Conservation (phyloP, 2,888 invertebrate species). For the Sinotaia quadrata region DNA sequence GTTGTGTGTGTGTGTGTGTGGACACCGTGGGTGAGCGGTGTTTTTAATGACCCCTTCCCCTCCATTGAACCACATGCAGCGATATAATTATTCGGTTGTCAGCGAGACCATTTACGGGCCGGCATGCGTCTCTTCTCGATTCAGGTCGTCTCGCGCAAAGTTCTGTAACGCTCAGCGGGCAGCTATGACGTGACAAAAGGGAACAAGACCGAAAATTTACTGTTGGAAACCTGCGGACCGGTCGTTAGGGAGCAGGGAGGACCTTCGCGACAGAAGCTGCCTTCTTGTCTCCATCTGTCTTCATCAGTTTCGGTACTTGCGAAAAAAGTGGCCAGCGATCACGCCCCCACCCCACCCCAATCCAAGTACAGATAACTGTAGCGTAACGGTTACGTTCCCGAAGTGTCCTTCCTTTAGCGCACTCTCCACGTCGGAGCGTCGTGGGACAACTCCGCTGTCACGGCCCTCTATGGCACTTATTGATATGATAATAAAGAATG, state of each 20-base stretch:
- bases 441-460: background rate
- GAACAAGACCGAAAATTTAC: slow-evolving; percentile 8
- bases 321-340: slow-evolving; percentile 9
- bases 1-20: too few relatives aligned
- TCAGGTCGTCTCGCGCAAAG: background rate
- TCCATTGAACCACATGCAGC: too few relatives aligned
- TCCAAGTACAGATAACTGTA: background rate
- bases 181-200: slow-evolving; percentile 5
- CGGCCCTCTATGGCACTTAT: background rate
- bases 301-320: background rate
- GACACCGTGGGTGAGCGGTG: too few relatives aligned
- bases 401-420: background rate
- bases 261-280: background rate
- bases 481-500: slow-evolving; percentile 23
- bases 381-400: background rate
- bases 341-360: background rate
- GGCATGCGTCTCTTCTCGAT: background rate
- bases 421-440: background rate
- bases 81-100: too few relatives aligned
- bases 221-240: background rate
- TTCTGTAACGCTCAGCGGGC: slow-evolving; percentile 5
- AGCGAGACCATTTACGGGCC: background rate
- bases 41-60: too few relatives aligned
- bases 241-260: slow-evolving; percentile 14
- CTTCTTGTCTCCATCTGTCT: slow-evolving; percentile 17